These are phyloP conservation scores for Alligator mississippiensis DNA, from an alignment of 2,113 vertebrate genomes.

Conservation along the genomic window DNA sequence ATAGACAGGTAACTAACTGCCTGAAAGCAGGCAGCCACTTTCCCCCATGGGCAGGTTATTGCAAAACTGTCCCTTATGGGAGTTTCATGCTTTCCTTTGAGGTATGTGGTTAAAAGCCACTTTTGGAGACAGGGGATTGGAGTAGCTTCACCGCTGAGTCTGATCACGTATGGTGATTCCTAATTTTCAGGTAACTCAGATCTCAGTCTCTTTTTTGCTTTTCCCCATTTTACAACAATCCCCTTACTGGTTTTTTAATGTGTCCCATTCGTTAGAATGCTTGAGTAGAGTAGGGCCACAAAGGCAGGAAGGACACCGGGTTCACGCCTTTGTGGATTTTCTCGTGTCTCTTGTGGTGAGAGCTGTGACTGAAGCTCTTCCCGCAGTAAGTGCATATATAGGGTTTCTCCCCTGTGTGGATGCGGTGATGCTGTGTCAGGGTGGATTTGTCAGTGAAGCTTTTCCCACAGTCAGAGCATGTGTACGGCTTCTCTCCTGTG, in stretches of 20 bases:
- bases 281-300: neutral
- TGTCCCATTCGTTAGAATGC: neutral
- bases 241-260: neutral
- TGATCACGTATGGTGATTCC: neutral
- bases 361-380: slow-evolving; percentile 21
- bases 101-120: neutral
- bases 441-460: slow-evolving; percentile 35
- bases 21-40: neutral
- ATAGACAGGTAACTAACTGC: too few relatives aligned
- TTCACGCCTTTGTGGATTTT: neutral
- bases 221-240: neutral
- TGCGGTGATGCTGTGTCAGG: slow-evolving; percentile 32
- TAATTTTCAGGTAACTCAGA: neutral
- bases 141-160: neutral
- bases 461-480: slow-evolving; percentile 42
- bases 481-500: slow-evolving; percentile 44
- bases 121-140: neutral
- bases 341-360: neutral
- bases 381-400: slow-evolving; percentile 33
- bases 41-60: neutral
- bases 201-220: neutral
- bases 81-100: neutral
- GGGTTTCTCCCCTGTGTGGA: neutral
- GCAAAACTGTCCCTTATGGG: neutral
- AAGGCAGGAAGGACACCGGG: neutral